Percentiles rank a stretch among this genome's conserved stretches.
phyloP scores from a whole-genome alignment of 2,113 vertebrate species.

The Leucoraja erinaceus region DNA sequence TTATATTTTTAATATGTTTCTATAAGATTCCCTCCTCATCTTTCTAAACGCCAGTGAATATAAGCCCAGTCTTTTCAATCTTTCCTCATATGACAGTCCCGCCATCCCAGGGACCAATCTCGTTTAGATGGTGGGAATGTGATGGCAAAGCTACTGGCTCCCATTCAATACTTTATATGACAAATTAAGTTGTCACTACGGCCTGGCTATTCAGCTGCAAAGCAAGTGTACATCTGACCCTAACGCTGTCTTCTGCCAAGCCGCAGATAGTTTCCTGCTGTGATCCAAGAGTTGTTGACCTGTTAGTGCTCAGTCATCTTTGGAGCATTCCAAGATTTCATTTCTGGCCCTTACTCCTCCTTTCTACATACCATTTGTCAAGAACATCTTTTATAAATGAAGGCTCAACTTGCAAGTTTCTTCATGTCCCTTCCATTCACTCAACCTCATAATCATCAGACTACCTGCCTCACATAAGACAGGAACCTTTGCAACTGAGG shows the following conservation, averaged over 20 bases:
- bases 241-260: not conserved
- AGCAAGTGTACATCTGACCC: not conserved
- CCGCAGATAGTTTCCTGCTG: not conserved
- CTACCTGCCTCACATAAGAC: not conserved
- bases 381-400: not conserved
- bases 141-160: not conserved
- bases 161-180: not conserved
- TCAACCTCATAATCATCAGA: not conserved
- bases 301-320: too few species aligned
- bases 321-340: not conserved
- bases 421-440: not conserved
- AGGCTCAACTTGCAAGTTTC: not conserved
- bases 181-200: not conserved
- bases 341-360: not conserved
- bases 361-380: not conserved
- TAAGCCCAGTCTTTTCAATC: too few species aligned
- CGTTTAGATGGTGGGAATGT: not conserved
- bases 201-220: not conserved
- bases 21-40: too few species aligned
- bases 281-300: not conserved
- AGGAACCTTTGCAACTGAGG: not conserved
- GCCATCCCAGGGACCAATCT: too few species aligned
- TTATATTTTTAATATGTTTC: too few species aligned
- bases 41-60: too few species aligned
- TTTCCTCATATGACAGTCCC: too few species aligned